phyloP scores from a whole-genome alignment of 2,797 vertebrate species.

The Bradypodion ventrale region DNA sequence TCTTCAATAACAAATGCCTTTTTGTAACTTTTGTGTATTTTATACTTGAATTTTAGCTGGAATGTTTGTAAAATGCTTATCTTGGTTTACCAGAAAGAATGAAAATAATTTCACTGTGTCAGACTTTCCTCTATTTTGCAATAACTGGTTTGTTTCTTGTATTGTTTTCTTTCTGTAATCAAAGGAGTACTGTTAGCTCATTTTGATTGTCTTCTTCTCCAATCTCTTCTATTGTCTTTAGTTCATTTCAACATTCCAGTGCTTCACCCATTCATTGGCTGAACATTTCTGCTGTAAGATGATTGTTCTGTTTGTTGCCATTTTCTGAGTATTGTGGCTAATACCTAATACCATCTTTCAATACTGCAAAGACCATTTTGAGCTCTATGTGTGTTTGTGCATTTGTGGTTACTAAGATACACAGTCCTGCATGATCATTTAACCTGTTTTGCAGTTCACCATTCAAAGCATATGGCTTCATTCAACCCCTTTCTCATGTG shows the following conservation, averaged over 20 bases:
- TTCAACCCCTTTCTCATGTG: neutral
- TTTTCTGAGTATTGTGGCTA: constrained; percentile 70
- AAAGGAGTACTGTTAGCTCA: constrained; percentile 57
- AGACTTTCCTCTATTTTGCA: constrained; percentile 16
- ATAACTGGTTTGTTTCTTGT: constrained; percentile 41
- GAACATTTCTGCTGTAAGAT: constrained; percentile 87
- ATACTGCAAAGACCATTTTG: constrained; percentile 43
- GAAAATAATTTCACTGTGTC: constrained; percentile 31
- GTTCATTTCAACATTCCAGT: constrained; percentile 84
- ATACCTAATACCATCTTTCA: constrained; percentile 61
- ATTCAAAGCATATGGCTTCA: neutral
- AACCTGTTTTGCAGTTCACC: constrained; percentile 43
- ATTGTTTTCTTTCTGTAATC: constrained; percentile 43
- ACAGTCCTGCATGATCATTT: constrained; percentile 57
- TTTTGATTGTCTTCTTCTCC: constrained; percentile 66
- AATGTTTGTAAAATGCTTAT: constrained; percentile 30
- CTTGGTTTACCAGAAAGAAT: constrained; percentile 11
- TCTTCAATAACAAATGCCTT: neutral
- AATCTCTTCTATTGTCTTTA: constrained; percentile 76
- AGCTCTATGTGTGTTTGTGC: constrained; percentile 69
- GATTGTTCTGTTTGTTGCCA: constrained; percentile 80
- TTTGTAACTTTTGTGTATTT: neutral
- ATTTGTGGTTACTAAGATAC: constrained; percentile 69
- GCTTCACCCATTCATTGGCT: constrained; percentile 84
- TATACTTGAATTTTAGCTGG: constrained; percentile 31